These are phyloP conservation scores for Aphelenchoides besseyi DNA, from an alignment of 1,140 invertebrate genomes.

Conservation along the genomic window DNA sequence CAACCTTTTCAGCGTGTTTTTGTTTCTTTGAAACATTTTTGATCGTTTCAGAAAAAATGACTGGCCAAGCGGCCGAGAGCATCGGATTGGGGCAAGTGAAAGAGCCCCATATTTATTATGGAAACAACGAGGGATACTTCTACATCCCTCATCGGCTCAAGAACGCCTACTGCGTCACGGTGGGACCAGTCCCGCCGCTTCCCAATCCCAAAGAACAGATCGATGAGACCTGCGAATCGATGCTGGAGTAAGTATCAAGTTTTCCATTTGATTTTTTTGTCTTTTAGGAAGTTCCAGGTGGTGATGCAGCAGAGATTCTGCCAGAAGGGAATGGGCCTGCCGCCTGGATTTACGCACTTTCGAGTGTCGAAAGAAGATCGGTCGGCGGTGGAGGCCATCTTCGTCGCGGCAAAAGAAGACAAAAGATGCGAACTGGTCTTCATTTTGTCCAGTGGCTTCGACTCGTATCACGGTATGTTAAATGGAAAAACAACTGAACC, in stretches of 20 bases:
- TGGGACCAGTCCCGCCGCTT: neutral
- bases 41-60: too few relatives aligned
- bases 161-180: neutral
- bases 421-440: neutral
- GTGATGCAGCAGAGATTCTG: neutral
- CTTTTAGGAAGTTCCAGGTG: neutral
- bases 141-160: neutral
- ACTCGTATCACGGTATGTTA: neutral
- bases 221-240: neutral
- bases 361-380: neutral
- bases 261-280: neutral
- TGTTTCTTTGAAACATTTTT: too few relatives aligned
- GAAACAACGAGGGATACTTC: neutral
- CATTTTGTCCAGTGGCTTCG: neutral
- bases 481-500: too few relatives aligned
- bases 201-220: neutral
- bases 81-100: too few relatives aligned
- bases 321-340: neutral
- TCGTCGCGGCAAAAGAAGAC: neutral
- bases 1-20: too few relatives aligned
- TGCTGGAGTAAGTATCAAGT: neutral
- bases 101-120: neutral
- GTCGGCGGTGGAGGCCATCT: neutral
- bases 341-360: neutral
- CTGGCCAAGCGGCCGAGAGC: too few relatives aligned